These are phyloP conservation scores for Caenorhabditis remanei DNA, from an alignment of 1,140 invertebrate genomes.

Conservation along the genomic window DNA sequence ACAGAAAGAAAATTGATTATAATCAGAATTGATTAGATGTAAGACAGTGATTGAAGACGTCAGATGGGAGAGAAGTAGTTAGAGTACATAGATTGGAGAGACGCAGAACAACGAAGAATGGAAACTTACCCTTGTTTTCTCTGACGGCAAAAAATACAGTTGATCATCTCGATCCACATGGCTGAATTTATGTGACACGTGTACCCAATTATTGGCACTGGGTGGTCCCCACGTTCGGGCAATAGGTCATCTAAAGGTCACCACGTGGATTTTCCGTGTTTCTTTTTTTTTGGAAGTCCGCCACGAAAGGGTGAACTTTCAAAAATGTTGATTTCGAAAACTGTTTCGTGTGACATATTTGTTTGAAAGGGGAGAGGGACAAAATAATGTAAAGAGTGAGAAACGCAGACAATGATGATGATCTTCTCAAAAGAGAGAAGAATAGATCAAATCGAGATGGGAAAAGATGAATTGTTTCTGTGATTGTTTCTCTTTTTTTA, in stretches of 20 bases:
- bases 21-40: too few species aligned
- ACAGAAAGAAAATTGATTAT: too few species aligned
- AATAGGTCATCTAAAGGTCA: not conserved
- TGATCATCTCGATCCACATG: conserved; percentile 23
- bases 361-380: too few species aligned
- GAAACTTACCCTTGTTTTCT: not conserved
- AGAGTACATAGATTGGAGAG: not conserved
- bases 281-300: too few species aligned
- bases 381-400: too few species aligned
- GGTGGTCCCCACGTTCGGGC: not conserved
- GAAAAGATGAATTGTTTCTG: too few species aligned
- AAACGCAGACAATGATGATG: too few species aligned
- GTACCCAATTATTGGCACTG: not conserved
- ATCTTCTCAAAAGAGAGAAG: too few species aligned
- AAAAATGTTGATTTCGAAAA: not conserved
- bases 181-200: not conserved
- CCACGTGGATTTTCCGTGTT: not conserved
- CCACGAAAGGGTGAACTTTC: too few species aligned
- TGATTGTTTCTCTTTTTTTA: not conserved
- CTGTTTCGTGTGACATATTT: not conserved
- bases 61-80: not conserved
- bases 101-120: not conserved
- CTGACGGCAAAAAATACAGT: conserved; percentile 10
- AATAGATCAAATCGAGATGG: too few species aligned
- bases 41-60: not conserved